These are phyloP conservation scores for Parnassius apollo DNA, from an alignment of 2,888 invertebrate genomes.

Conservation along the genomic window DNA sequence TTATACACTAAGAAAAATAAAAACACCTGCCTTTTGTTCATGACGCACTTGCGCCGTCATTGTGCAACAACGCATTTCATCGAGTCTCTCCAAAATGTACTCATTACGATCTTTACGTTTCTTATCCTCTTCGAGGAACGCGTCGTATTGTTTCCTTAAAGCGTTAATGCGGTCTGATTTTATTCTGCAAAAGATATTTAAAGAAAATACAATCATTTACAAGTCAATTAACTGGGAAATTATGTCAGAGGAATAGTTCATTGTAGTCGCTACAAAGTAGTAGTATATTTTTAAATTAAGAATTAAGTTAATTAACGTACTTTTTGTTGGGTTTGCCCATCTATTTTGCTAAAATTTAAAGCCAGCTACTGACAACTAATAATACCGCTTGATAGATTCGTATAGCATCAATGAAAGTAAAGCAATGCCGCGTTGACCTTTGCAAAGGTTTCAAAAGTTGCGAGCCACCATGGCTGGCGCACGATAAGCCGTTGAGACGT, in stretches of 20 bases:
- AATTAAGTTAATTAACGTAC: slow-evolving; percentile 36
- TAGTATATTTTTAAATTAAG: too few relatives aligned
- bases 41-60: slow-evolving; percentile 46
- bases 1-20: too few relatives aligned
- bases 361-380: not conserved
- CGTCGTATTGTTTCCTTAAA: slow-evolving; percentile 68
- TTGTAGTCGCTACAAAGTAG: too few relatives aligned
- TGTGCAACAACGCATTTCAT: slow-evolving; percentile 61
- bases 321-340: slow-evolving; percentile 71
- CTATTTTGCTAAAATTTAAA: slow-evolving; percentile 30
- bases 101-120: slow-evolving; percentile 71
- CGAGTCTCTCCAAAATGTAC: slow-evolving; percentile 65
- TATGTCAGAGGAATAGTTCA: too few relatives aligned
- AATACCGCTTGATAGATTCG: slow-evolving; percentile 10
- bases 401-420: slow-evolving; percentile 55
- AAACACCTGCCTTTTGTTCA: slow-evolving; percentile 41
- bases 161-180: slow-evolving; percentile 64
- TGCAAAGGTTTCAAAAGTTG: slow-evolving; percentile 54
- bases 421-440: slow-evolving; percentile 67
- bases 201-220: too few relatives aligned
- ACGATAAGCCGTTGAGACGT: slow-evolving; percentile 36
- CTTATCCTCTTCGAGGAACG: slow-evolving; percentile 70
- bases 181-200: slow-evolving; percentile 44
- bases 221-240: too few relatives aligned
- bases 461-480: slow-evolving; percentile 40